Conservation (phyloP, 2,113 vertebrate species). For the Anoura caudifer region DNA sequence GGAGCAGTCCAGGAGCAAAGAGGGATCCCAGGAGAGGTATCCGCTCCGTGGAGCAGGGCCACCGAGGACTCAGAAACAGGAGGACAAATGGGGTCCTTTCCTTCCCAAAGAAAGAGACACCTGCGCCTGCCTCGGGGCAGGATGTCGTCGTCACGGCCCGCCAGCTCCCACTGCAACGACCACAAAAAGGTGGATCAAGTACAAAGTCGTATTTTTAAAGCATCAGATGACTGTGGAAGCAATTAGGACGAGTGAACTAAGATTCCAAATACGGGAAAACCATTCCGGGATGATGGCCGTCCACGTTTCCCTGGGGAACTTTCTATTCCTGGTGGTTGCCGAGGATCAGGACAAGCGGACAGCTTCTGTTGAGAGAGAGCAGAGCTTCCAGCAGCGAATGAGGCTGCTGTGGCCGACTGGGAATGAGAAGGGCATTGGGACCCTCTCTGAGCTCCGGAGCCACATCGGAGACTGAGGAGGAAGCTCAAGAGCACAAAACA, state of each 20-base stretch:
- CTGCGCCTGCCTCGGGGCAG: not conserved
- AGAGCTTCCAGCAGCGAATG: not conserved
- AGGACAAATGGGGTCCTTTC: fast-evolving
- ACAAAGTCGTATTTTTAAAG: not conserved
- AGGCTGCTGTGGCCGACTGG: not conserved
- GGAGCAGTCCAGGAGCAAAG: not conserved
- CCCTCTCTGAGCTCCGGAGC: not conserved
- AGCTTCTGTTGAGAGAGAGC: not conserved
- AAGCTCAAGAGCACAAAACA: not conserved
- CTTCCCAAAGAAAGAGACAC: not conserved
- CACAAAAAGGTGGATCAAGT: not conserved
- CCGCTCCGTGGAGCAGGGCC: fast-evolving
- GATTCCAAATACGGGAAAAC: not conserved
- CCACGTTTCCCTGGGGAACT: too few species aligned
- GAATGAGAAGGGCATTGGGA: not conserved
- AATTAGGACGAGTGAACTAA: not conserved
- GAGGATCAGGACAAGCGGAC: not conserved
- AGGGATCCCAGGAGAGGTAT: not conserved
- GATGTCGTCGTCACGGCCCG: fast-evolving
- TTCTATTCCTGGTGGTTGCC: not conserved
- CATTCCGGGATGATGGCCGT: not conserved
- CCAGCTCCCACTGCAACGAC: not conserved
- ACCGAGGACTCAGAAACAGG: not conserved
- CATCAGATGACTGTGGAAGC: not conserved
- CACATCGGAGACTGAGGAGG: not conserved